Evolutionary conservation across 2,113 vertebrate genomes (phyloP), one percentile per base, ranked within the genome.

Genomic region (Eurystomus gularis): DNA sequence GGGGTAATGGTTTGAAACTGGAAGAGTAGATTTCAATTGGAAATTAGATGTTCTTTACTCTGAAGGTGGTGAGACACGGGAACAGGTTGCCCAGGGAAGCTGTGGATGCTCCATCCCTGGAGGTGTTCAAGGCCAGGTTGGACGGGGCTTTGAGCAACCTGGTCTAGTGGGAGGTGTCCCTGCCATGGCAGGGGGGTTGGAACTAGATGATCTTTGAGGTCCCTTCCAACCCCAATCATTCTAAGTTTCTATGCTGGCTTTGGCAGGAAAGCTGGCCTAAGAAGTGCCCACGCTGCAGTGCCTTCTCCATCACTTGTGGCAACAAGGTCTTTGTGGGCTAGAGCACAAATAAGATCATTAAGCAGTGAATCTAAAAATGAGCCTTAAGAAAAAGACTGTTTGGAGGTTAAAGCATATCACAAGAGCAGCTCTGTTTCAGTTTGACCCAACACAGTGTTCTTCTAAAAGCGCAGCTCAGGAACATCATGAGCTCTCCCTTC

Each of bases 391-490:
- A 72, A 55, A 57, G 33, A 49, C 12, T 7, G 17, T 39, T 9
- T 31, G 14, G 13, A 49, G n/a, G 58, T 82, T 51, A 51, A 77
- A 80, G 52, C 20, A 71, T 26, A 75, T 66, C 80, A 79, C 40
- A 85, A 33, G 19, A 66, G 21, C 54, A 52, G 39, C 57, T 70
- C 46, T n/a, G n/a, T n/a, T 64, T 23, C 62, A 54, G 25, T 1
- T 0, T 29, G n/a, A 90, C 35, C 60, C 3, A 2, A 82, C 75
- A 33, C 39, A 7, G 14, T 37, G 51, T 13, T 65, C 60, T 48
- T 21, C 42, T 49, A 3, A 3, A 85, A 37, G 25, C 4, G 29
- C 60, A 68, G 23, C 58, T 24, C 0, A 0, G 61, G 20, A 79
- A 69, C n/a, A 66, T 19, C 48, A 23, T 26, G 18, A 78, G 14